These are phyloP conservation scores for Genyomyrus donnyi DNA, from an alignment of 2,113 vertebrate species.

Conservation along the genomic window DNA sequence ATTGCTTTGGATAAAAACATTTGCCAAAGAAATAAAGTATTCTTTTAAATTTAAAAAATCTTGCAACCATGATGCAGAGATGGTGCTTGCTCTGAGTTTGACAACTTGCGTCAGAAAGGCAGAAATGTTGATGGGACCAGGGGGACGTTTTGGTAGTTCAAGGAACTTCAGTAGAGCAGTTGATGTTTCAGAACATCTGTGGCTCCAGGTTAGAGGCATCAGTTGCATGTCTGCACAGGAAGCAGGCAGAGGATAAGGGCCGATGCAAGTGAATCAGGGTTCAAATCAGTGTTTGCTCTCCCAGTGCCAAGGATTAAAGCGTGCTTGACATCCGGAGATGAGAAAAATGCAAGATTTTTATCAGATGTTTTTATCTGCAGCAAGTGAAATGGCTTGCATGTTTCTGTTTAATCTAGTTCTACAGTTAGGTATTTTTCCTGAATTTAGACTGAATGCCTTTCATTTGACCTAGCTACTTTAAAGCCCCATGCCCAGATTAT, in stretches of 20 bases:
- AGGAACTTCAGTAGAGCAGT: background rate
- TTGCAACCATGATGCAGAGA: background rate
- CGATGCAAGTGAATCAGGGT: background rate
- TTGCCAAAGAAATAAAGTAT: background rate
- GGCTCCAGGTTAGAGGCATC: background rate
- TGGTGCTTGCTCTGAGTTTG: background rate
- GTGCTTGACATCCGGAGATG: background rate
- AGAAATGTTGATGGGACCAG: background rate
- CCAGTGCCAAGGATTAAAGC: background rate
- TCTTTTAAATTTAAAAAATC: conserved; percentile 3
- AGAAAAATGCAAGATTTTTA: background rate
- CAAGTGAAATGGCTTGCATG: background rate
- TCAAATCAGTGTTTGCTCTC: background rate
- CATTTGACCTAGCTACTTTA: background rate
- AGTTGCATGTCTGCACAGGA: background rate
- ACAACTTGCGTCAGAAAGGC: background rate
- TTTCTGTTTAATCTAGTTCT: background rate
- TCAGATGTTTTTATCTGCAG: background rate
- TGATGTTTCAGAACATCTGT: background rate
- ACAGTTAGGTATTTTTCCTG: background rate
- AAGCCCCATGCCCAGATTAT: background rate
- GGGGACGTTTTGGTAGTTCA: background rate
- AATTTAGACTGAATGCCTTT: background rate
- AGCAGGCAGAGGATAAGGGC: background rate
- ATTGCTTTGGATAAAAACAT: background rate